Evolutionary conservation across 2,797 vertebrate genomes (phyloP).

Genomic region (Podarcis siculus): DNA sequence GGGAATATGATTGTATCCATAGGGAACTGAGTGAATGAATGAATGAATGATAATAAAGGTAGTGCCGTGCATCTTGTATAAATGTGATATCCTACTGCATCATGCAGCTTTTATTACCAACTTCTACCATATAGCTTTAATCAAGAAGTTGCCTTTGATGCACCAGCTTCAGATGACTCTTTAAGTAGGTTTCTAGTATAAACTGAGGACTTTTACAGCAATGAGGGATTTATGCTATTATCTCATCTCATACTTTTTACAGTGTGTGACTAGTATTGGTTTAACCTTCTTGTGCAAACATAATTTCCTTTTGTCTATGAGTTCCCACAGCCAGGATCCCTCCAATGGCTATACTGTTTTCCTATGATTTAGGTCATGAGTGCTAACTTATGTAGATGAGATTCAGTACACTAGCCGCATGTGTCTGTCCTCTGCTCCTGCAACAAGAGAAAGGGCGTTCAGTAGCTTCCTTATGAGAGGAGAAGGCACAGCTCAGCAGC

Average conservation of each 20-base stretch:
- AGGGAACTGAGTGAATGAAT: not conserved
- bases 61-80: not conserved
- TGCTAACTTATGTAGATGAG: not conserved
- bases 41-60: not conserved
- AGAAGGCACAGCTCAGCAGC: not conserved
- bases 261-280: fast-evolving
- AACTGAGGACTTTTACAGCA: not conserved
- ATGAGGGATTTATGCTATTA: fast-evolving
- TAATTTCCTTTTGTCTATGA: not conserved
- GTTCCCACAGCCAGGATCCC: too few species aligned
- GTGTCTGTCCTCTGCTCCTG: not conserved
- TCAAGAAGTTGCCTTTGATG: not conserved
- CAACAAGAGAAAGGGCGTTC: not conserved
- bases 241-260: not conserved
- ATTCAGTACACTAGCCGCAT: not conserved
- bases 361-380: not conserved
- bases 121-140: fast-evolving
- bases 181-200: not conserved
- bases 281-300: not conserved
- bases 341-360: not conserved
- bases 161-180: not conserved
- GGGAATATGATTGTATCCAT: not conserved
- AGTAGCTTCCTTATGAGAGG: not conserved
- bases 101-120: not conserved
- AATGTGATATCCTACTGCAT: fast-evolving